Conservation (phyloP, 64 coral and sea anemone genomes). For the Stylophora pistillata region DNA sequence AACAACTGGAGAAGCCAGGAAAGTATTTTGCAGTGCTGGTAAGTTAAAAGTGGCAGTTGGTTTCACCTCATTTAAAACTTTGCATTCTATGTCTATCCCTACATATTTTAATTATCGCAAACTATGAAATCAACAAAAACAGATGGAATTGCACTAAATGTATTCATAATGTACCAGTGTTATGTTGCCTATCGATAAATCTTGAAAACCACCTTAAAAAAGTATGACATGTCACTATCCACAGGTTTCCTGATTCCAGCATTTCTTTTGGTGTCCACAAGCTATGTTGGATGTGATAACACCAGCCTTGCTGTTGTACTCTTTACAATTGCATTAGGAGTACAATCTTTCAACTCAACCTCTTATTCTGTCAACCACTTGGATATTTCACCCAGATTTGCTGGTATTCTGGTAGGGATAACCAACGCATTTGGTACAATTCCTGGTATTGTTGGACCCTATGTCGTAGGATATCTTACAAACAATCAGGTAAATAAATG, state of each 20-base stretch:
- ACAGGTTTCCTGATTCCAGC: constrained; percentile 74
- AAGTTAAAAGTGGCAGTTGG: neutral
- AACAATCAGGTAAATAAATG: constrained; percentile 59
- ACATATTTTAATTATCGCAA: too few relatives aligned
- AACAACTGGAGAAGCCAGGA: constrained; percentile 61
- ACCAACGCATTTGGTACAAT: constrained; percentile 73
- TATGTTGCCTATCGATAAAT: neutral
- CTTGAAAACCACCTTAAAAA: too few relatives aligned
- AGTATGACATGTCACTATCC: too few relatives aligned
- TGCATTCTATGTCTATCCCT: too few relatives aligned
- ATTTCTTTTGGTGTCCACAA: constrained; percentile 72
- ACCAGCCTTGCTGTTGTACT: constrained; percentile 67
- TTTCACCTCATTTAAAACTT: too few relatives aligned
- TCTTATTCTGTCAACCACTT: constrained; percentile 74
- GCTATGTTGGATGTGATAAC: constrained; percentile 64
- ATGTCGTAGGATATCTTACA: constrained; percentile 75
- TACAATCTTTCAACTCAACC: constrained; percentile 21
- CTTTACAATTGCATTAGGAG: constrained; percentile 55
- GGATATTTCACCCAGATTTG: constrained; percentile 87
- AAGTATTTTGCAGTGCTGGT: constrained; percentile 58
- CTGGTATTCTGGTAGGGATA: constrained; percentile 82
- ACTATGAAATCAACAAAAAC: too few relatives aligned
- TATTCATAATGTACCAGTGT: too few relatives aligned
- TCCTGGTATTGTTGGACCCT: constrained; percentile 76
- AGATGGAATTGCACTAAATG: too few relatives aligned